A percentile compares a stretch with the other conserved stretches of the same genome.
Conservation (phyloP, 2,797 vertebrate species). For the Serranus cabrilla region DNA sequence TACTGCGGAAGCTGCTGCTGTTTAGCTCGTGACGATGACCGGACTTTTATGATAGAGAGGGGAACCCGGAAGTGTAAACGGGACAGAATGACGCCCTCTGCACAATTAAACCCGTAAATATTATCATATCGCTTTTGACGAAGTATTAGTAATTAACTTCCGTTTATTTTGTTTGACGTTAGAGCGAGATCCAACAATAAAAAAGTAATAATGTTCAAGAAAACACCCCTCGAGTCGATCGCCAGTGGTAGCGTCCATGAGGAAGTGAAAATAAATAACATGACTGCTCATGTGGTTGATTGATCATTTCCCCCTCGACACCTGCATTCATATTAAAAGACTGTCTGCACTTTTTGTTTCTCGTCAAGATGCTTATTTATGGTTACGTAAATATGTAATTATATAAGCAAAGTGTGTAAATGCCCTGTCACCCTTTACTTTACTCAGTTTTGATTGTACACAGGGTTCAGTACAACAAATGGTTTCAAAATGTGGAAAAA, state of each 20-base stretch:
- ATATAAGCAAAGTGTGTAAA: no score
- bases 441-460: no score
- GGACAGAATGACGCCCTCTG: rapidly evolving
- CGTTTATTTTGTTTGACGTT: rapidly evolving
- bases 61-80: not conserved
- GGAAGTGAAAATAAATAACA: conserved; percentile 46
- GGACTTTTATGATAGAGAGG: not conserved
- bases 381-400: no score
- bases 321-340: not conserved
- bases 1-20: conserved; percentile 53
- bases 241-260: conserved; percentile 57
- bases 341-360: not conserved
- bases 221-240: not conserved
- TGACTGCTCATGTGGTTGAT: not conserved
- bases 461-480: no score
- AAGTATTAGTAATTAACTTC: rapidly evolving
- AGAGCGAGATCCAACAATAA: rapidly evolving
- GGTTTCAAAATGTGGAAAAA: no score
- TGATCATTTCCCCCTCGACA: not conserved
- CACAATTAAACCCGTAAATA: not conserved
- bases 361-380: not conserved
- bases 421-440: no score
- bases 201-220: rapidly evolving
- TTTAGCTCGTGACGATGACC: conserved; percentile 56
- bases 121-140: rapidly evolving